Evolutionary conservation across 2,113 vertebrate species (phyloP), one percentile per base, ranked within the genome.

Genomic region (Holacanthus passer): DNA sequence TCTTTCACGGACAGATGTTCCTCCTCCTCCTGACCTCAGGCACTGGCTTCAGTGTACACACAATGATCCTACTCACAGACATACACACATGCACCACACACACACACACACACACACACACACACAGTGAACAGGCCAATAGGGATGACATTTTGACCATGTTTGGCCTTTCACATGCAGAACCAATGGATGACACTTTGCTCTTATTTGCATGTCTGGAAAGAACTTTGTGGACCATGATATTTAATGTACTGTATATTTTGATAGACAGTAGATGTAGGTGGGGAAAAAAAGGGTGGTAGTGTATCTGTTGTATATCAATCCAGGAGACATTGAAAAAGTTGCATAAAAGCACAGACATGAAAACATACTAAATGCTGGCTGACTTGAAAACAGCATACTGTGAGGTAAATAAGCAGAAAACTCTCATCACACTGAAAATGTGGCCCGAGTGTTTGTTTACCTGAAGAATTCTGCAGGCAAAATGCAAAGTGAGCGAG

Each of bases 1-100:
- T 84, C 81, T 85, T 64, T 47, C 73, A 66, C 8, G 16, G 68
- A 69, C 87, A 88, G 79, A 90, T 88, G 85, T 89, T 92, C 81
- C 59, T 76, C 56, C 77, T 87, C 72, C 66, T 86, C 45, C 76
- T 79, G 78, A 86, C 70, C 77, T 76, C 76, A 65, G 83, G 59
- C 76, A 9, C 58, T 55, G 77, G 62, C 74, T 29, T 45, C 62
- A 41, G 48, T 29, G 47, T 76, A 79, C 71, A 82, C 68, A 60
- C 58, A 66, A 10, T 45, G 50, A 65, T 58, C 48, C 31, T 5
- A 20, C 69, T n/a, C 39, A 73, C 35, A 74, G n/a, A 71, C 24
- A 67, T 27, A 50, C 70, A 56, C 11, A 24, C 48, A 41, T 1
- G 56, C 19, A 47, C 45, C 48, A 71, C 29, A 71, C 29, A 71